Percentiles rank a stretch among this genome's conserved stretches.
Conservation (phyloP, 2,113 vertebrate genomes). For the Etheostoma cragini region DNA sequence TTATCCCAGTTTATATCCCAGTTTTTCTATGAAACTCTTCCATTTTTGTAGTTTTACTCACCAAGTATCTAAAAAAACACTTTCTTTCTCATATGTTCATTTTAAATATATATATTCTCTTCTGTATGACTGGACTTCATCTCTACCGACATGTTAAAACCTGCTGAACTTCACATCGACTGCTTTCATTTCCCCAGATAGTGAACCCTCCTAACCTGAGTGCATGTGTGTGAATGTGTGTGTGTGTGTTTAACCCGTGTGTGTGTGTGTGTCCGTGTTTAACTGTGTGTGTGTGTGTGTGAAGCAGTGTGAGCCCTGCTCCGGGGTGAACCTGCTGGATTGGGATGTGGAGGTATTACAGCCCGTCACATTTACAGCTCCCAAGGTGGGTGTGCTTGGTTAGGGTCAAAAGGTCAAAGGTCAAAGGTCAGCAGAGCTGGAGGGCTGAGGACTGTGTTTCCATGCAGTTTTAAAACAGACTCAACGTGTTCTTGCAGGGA, state of each 20-base stretch:
- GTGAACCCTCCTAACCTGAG: slow-evolving; percentile 12
- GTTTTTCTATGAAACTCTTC: too few relatives aligned
- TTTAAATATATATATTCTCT: too few relatives aligned
- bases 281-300: slow-evolving; percentile 36
- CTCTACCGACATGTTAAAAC: background rate
- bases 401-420: slow-evolving; percentile 6
- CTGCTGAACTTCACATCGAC: background rate
- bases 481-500: too few relatives aligned
- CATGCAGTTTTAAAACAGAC: background rate
- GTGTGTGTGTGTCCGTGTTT: slow-evolving; percentile 46
- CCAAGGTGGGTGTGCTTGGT: slow-evolving; percentile 86
- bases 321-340: slow-evolving; percentile 90
- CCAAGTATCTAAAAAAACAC: too few relatives aligned
- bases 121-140: background rate
- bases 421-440: slow-evolving; percentile 3
- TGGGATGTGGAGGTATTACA: slow-evolving; percentile 92
- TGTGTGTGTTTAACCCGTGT: slow-evolving; percentile 6
- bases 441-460: slow-evolving; percentile 13
- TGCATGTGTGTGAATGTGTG: slow-evolving; percentile 8
- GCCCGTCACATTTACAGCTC: slow-evolving; percentile 76
- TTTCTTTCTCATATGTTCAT: too few relatives aligned
- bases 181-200: background rate
- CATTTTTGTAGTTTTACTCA: too few relatives aligned
- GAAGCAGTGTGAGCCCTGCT: slow-evolving; percentile 88
- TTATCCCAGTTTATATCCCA: too few relatives aligned